Evolutionary conservation across 2,888 invertebrate genomes (phyloP).

Genomic region (Trypoxylon attenuatum): DNA sequence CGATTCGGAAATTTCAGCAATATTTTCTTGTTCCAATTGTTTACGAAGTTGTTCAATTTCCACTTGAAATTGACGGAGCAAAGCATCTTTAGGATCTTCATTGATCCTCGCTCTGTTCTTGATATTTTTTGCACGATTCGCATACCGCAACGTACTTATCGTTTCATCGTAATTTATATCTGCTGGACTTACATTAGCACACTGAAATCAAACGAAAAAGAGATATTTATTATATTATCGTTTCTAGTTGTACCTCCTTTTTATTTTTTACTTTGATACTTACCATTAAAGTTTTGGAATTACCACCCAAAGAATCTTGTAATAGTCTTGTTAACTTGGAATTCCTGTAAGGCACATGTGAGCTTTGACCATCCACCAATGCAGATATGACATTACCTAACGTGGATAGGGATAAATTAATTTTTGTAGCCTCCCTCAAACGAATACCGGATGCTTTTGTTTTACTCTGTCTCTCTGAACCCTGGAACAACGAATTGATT

Average conservation of each 20-base stretch:
- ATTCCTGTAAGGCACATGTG: conserved; percentile 98
- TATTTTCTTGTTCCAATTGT: conserved; percentile 87
- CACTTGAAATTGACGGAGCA: conserved; percentile 95
- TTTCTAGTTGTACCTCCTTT: too few relatives aligned
- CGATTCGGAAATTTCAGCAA: conserved; percentile 67
- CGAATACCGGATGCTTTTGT: conserved; percentile 96
- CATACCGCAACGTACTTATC: conserved; percentile 96
- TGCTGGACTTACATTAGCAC: conserved; percentile 98
- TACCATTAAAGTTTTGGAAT: conserved; percentile 96
- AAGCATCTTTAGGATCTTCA: conserved; percentile 97
- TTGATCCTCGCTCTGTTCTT: conserved; percentile 97
- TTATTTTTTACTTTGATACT: too few relatives aligned
- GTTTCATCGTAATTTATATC: conserved; percentile 98
- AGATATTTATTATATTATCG: neutral
- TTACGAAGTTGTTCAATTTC: conserved; percentile 95
- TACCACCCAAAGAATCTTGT: conserved; percentile 98
- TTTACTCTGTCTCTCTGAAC: conserved; percentile 97
- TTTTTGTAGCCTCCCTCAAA: conserved; percentile 97
- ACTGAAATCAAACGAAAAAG: conserved; percentile 77
- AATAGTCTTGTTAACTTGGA: conserved; percentile 95
- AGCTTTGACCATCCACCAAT: conserved; percentile 96
- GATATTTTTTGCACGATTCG: conserved; percentile 98
- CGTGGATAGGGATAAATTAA: conserved; percentile 97
- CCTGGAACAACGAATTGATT: conserved; percentile 77
- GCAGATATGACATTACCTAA: conserved; percentile 99